Conservation (phyloP, 2,113 vertebrate species). For the Otis tarda region DNA sequence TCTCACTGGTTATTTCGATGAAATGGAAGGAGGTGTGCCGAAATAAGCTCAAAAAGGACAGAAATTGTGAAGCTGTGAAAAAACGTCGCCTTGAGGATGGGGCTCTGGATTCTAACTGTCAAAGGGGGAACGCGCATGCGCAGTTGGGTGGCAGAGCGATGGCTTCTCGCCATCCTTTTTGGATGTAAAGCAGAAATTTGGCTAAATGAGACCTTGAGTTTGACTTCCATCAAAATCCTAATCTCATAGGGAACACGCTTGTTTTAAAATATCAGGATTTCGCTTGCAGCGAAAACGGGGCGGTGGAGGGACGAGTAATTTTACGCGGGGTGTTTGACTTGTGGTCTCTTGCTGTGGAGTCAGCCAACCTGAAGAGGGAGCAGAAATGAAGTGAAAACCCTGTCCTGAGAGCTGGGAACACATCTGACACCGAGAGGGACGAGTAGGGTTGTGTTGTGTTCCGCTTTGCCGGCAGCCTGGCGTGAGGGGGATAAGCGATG, state of each 20-base stretch:
- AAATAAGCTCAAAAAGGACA: background rate
- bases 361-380: constrained; percentile 58
- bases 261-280: accelerated
- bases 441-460: background rate
- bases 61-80: background rate
- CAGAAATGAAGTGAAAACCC: background rate
- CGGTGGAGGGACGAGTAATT: background rate
- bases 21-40: background rate
- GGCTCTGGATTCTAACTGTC: background rate
- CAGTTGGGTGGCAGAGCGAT: background rate
- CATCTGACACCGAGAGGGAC: background rate
- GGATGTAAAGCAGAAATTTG: background rate
- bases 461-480: background rate
- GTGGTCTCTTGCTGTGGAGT: background rate
- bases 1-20: accelerated
- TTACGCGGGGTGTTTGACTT: accelerated
- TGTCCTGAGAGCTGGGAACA: background rate
- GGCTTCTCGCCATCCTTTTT: background rate
- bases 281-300: accelerated
- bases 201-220: background rate
- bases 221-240: background rate
- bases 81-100: accelerated
- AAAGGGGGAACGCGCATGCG: accelerated
- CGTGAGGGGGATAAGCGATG: background rate
- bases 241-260: accelerated